phyloP scores from a whole-genome alignment of 2,888 invertebrate species.

The Cerastoderma edule region DNA sequence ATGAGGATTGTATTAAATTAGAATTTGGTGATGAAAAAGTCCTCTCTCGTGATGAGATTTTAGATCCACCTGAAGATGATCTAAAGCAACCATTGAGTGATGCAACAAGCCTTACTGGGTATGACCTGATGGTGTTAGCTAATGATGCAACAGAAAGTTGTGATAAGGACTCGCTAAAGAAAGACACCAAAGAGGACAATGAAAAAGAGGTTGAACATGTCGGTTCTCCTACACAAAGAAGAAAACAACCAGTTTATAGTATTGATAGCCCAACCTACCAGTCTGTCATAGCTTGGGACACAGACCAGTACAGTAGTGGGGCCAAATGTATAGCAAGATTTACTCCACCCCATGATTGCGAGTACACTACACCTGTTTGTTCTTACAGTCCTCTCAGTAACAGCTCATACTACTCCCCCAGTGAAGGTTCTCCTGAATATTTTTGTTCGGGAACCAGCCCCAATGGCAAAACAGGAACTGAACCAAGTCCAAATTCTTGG shows the following conservation, averaged over 20 bases:
- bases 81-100: no score
- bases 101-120: no score
- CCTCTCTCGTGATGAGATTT: no score
- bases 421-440: constrained; percentile 54
- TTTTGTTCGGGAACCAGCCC: constrained; percentile 7
- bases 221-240: constrained; percentile 1
- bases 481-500: not conserved
- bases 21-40: no score
- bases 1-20: no score
- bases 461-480: no score
- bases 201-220: not conserved
- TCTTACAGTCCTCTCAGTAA: constrained; percentile 77
- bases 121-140: no score
- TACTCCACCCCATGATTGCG: constrained; percentile 30
- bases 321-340: constrained; percentile 69
- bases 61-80: no score
- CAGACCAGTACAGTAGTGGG: constrained; percentile 66
- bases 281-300: constrained; percentile 63
- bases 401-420: constrained; percentile 69
- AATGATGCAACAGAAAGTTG: no score
- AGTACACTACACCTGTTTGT: not conserved
- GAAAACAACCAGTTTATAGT: constrained; percentile 64
- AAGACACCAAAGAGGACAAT: no score
- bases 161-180: no score
- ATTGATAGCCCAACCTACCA: constrained; percentile 80